These are phyloP conservation scores for Thryonomys swinderianus DNA, from an alignment of 2,113 vertebrate species.

Conservation along the genomic window DNA sequence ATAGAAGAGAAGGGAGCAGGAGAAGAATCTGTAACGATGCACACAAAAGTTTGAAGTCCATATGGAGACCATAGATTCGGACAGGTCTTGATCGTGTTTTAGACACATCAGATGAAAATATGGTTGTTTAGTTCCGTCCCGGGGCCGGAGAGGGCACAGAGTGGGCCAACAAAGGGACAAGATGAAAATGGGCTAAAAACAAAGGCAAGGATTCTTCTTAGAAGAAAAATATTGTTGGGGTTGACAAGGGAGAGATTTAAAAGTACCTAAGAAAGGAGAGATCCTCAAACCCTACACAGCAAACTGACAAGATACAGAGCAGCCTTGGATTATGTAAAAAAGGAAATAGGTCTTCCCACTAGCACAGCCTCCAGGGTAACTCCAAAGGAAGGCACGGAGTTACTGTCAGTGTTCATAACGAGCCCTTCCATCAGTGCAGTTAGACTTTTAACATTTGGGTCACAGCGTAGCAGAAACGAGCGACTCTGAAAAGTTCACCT, in stretches of 20 bases:
- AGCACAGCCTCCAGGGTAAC: not conserved
- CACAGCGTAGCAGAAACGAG: not conserved
- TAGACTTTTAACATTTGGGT: not conserved
- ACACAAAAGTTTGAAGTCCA: not conserved
- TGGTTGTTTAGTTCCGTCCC: not conserved
- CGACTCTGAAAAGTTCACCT: not conserved
- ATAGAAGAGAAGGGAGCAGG: not conserved
- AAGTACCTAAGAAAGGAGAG: not conserved
- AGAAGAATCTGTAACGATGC: not conserved
- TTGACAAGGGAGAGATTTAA: not conserved
- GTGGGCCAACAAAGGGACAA: not conserved
- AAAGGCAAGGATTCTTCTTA: not conserved
- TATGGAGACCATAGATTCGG: not conserved
- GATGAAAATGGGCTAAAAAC: not conserved
- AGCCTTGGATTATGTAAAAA: not conserved
- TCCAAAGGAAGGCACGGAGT: not conserved
- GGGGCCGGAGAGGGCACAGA: not conserved
- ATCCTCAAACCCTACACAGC: not conserved
- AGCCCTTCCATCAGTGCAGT: not conserved
- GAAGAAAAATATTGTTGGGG: not conserved
- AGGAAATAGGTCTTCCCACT: not conserved
- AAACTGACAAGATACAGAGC: not conserved
- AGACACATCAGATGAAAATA: not conserved
- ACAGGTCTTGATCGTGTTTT: not conserved
- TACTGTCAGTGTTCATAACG: not conserved